Evolutionary conservation across 2,113 vertebrate species (phyloP).

Genomic region (Eretmochelys imbricata): DNA sequence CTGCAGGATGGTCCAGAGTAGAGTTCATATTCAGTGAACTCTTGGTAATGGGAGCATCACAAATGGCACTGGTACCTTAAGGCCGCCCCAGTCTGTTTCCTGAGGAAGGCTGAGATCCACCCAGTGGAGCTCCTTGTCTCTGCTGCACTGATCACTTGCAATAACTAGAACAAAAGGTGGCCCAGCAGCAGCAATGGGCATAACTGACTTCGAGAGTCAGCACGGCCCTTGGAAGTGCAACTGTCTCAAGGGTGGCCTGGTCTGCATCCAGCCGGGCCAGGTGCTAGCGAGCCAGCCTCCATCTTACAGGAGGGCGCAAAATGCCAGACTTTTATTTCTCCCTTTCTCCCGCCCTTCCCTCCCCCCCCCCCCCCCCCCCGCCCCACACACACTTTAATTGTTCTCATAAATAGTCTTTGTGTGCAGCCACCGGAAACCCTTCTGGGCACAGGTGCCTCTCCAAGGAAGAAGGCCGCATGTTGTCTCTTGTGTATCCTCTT

Average conservation of each 20-base stretch:
- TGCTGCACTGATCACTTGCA: background rate
- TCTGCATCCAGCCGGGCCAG: background rate
- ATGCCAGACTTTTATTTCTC: background rate
- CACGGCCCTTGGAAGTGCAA: fast-evolving
- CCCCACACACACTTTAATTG: background rate
- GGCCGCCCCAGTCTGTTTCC: background rate
- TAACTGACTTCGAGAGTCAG: background rate
- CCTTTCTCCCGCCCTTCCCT: too few relatives aligned
- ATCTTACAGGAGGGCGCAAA: background rate
- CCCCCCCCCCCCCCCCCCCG: too few relatives aligned
- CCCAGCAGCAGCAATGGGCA: background rate
- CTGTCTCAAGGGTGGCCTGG: background rate
- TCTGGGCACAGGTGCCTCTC: background rate
- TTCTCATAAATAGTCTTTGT: background rate
- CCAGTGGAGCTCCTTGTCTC: background rate
- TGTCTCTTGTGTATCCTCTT: background rate
- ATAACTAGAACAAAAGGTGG: background rate
- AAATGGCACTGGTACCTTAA: background rate
- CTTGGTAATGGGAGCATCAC: background rate
- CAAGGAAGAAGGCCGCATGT: background rate
- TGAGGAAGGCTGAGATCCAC: background rate
- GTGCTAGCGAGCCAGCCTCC: background rate
- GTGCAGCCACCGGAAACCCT: background rate
- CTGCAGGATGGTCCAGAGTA: background rate
- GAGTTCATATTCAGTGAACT: background rate